Base-by-base conservation (phyloP, 2,888 invertebrate species). In the Suillia variegata region DNA sequence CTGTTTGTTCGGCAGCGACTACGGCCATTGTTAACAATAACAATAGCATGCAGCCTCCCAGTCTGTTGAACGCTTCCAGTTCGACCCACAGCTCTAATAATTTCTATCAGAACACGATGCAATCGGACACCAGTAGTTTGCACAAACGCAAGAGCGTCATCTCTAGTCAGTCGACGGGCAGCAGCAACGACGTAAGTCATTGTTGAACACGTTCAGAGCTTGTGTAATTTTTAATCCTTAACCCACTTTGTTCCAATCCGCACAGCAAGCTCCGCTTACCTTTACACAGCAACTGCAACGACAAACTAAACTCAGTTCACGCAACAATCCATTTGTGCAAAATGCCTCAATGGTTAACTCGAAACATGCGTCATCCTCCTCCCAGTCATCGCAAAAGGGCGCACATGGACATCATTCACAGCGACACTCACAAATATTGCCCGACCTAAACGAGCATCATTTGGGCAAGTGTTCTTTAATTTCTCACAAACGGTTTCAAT, bases 211-310 rank as follows among this genome's bases (percentile, higher is more conserved):
- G 1, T 2, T 34, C 15, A 6, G n/a, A 8, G 38, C 15, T n/a
- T 13, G n/a, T 6, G 5, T 6, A 13, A n/a, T n/a, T n/a, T n/a
- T 31, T 31, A 31, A 31, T 6, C 8, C 6, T 10, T 45, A 10
- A 10, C 18, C n/a, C 5, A 45, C 18, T 45, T 45, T 15, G 18
- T 15, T 5, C n/a, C 45, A 10, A 10, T 6, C n/a, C 45, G n/a
- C n/a, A 49, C 33, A 31, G 53, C 62, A 70, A 65, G 84, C 88
- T 63, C 91, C 91, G 13, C 85, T 96, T 75, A 94, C 95, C 52
- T 96, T 96, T 82, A 95, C 95, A 2, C 95, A 96, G 81, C 95
- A 96, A 84, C 85, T 96, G 55, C 95, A 96, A 67, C 77, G 82
- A 42, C 82, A 82, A 67, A 79, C 80, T 53, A 82, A 81, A 62